These are phyloP conservation scores for Antitype chi DNA, from an alignment of 2,888 invertebrate genomes.

Conservation along the genomic window DNA sequence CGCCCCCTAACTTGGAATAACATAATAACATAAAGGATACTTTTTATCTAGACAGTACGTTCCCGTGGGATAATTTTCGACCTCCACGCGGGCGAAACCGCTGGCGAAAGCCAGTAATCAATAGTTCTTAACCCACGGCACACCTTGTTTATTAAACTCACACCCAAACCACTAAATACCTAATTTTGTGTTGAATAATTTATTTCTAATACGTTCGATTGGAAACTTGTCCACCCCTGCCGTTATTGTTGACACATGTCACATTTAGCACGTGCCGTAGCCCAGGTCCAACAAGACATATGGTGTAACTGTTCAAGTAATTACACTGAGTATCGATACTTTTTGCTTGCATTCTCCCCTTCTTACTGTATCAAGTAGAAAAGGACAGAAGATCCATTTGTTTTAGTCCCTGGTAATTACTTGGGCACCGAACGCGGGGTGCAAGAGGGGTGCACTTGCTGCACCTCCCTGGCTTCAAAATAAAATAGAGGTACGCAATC, in stretches of 20 bases:
- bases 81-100: too few species aligned
- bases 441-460: too few species aligned
- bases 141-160: too few species aligned
- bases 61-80: too few species aligned
- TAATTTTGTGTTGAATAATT: slow-evolving; percentile 26
- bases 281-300: slow-evolving; percentile 39
- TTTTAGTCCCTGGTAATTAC: neutral
- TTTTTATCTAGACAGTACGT: too few species aligned
- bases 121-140: neutral
- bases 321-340: slow-evolving; percentile 57
- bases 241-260: slow-evolving; percentile 53
- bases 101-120: too few species aligned
- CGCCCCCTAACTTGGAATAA: too few species aligned
- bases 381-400: slow-evolving; percentile 23
- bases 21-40: too few species aligned
- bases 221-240: neutral
- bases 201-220: slow-evolving; percentile 20
- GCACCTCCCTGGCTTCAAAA: too few species aligned
- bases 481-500: too few species aligned
- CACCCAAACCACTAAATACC: neutral
- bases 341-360: slow-evolving; percentile 58
- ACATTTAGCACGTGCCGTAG: slow-evolving; percentile 29
- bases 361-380: slow-evolving; percentile 4
- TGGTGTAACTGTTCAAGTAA: slow-evolving; percentile 62
- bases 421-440: too few species aligned